phyloP scores from a whole-genome alignment of 1,140 invertebrate genomes.

The Holotrichia oblita region DNA sequence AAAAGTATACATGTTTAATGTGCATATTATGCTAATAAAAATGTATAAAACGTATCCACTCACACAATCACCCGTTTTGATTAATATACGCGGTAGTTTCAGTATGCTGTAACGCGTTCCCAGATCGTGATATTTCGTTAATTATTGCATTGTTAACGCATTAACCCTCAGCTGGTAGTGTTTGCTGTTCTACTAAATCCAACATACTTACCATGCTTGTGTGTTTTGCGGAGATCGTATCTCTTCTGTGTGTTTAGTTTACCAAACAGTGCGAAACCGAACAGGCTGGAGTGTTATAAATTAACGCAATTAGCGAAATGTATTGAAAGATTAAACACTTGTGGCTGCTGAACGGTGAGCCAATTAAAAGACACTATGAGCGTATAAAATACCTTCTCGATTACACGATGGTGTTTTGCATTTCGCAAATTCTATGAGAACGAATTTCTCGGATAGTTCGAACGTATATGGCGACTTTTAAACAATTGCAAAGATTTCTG shows the following conservation, averaged over 20 bases:
- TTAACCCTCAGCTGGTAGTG: conserved; percentile 15
- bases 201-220: conserved; percentile 9
- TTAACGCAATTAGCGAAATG: conserved; percentile 32
- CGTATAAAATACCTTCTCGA: conserved; percentile 19
- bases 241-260: neutral
- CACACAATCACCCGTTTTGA: neutral
- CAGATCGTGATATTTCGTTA: conserved; percentile 33
- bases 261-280: conserved; percentile 27
- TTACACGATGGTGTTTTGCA: neutral
- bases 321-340: conserved; percentile 34
- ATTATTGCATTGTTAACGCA: conserved; percentile 25
- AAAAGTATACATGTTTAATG: neutral
- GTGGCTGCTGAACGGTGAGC: conserved; percentile 13
- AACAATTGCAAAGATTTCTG: neutral
- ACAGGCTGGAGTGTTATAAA: neutral
- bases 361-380: conserved; percentile 26
- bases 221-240: conserved; percentile 6
- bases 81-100: neutral
- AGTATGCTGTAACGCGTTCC: neutral
- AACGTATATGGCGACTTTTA: neutral
- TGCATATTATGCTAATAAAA: neutral
- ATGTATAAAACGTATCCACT: neutral
- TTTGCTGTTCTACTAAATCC: conserved; percentile 31
- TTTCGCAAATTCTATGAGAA: conserved; percentile 7
- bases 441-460: neutral